Percentiles rank a stretch among this genome's conserved stretches.
Conservation (phyloP, 2,113 vertebrate genomes). For the Crocuta crocuta region DNA sequence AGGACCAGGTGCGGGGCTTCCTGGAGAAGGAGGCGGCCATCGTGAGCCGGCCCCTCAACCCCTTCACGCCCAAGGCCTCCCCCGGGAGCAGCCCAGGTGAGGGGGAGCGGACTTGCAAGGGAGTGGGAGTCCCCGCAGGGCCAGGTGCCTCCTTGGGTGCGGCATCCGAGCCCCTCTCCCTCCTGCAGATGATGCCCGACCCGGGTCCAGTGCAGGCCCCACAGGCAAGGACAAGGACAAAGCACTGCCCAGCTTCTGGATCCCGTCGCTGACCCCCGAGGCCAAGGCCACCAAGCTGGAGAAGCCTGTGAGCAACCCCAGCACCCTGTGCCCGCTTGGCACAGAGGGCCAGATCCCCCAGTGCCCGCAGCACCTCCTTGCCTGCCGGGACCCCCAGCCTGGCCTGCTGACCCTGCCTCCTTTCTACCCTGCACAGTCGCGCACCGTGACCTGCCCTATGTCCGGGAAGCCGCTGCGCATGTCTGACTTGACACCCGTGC, state of each 20-base stretch:
- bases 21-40: conserved; percentile 93
- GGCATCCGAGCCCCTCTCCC: rapidly evolving
- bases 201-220: conserved; percentile 51
- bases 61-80: conserved; percentile 83
- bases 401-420: background rate
- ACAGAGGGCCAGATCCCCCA: background rate
- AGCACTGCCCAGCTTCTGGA: conserved; percentile 94
- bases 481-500: conserved; percentile 90
- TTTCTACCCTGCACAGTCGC: conserved; percentile 84
- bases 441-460: conserved; percentile 93
- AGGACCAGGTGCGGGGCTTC: conserved; percentile 91
- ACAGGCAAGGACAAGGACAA: conserved; percentile 72
- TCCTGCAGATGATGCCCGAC: conserved; percentile 52
- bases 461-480: conserved; percentile 91
- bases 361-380: rapidly evolving
- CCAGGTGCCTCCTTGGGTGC: background rate
- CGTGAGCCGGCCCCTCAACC: conserved; percentile 94
- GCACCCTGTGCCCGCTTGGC: background rate
- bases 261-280: conserved; percentile 93
- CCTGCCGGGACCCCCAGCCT: too few species aligned
- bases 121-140: too few species aligned
- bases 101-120: rapidly evolving
- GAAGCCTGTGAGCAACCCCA: conserved; percentile 90
- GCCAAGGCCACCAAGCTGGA: conserved; percentile 91
- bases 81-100: background rate